phyloP scores from a whole-genome alignment of 1,140 invertebrate species.

The Cepaea nemoralis region DNA sequence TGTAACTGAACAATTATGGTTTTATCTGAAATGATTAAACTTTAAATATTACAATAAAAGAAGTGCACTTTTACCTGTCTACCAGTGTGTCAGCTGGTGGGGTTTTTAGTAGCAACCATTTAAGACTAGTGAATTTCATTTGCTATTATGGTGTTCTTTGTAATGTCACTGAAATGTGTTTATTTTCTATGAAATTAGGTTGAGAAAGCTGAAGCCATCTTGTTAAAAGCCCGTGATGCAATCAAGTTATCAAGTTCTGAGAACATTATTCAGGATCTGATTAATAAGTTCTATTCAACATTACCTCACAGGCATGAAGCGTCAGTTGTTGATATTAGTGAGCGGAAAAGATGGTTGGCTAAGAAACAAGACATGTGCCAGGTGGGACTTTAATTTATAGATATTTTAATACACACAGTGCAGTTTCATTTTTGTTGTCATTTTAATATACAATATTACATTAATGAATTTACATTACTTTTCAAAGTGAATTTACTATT shows the following conservation, averaged over 20 bases:
- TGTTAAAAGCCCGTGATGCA: conserved; percentile 61
- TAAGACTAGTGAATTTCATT: too few species aligned
- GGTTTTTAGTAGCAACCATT: too few species aligned
- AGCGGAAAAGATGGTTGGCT: conserved; percentile 54
- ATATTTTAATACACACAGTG: neutral
- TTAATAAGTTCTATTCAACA: conserved; percentile 60
- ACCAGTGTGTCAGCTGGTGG: too few species aligned
- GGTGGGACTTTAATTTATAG: conserved; percentile 47
- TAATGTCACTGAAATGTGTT: too few species aligned
- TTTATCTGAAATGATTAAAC: too few species aligned
- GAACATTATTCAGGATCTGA: conserved; percentile 37
- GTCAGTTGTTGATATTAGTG: neutral
- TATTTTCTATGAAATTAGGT: conserved; percentile 60
- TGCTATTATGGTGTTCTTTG: too few species aligned
- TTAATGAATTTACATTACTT: neutral
- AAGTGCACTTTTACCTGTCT: too few species aligned
- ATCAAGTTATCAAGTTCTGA: conserved; percentile 42
- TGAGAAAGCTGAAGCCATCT: conserved; percentile 69
- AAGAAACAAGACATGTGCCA: conserved; percentile 69
- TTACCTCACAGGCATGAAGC: conserved; percentile 52
- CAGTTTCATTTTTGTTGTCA: too few species aligned
- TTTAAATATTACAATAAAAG: too few species aligned
- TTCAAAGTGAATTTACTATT: too few species aligned
- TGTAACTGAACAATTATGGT: too few species aligned
- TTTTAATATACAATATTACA: neutral